phyloP scores from a whole-genome alignment of 2,113 vertebrate species.

The Alouatta palliata region DNA sequence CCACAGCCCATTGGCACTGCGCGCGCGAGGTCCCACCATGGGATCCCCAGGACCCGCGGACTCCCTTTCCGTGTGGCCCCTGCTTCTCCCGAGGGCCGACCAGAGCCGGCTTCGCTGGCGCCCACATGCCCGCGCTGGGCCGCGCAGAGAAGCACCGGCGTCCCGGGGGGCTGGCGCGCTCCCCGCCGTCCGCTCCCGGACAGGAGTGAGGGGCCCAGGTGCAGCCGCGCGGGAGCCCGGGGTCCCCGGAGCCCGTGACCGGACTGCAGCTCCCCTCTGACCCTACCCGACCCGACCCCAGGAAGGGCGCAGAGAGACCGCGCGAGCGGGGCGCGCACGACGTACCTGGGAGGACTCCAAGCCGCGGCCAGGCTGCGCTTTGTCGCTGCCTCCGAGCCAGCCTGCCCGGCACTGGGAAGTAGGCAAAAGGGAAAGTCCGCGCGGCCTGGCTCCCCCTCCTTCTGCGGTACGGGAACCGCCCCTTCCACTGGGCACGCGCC shows the following conservation, averaged over 20 bases:
- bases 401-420: fast-evolving
- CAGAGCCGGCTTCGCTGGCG: background rate
- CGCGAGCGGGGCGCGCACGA: background rate
- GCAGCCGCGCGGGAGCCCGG: background rate
- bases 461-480: fast-evolving
- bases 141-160: too few species aligned
- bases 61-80: background rate
- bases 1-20: background rate
- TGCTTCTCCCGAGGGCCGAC: background rate
- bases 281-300: background rate
- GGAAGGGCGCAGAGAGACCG: background rate
- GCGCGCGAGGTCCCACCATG: background rate
- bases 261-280: background rate
- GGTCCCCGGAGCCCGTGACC: too few species aligned
- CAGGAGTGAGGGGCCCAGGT: background rate
- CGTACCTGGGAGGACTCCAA: background rate
- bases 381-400: fast-evolving
- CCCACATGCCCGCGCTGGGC: background rate
- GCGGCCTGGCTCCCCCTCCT: background rate
- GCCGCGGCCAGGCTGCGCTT: background rate
- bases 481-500: background rate
- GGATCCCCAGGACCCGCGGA: background rate
- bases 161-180: fast-evolving
- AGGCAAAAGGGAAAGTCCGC: background rate
- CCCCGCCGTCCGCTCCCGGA: background rate